phyloP scores from a whole-genome alignment of 2,888 invertebrate species.

The Cephus spinipes region DNA sequence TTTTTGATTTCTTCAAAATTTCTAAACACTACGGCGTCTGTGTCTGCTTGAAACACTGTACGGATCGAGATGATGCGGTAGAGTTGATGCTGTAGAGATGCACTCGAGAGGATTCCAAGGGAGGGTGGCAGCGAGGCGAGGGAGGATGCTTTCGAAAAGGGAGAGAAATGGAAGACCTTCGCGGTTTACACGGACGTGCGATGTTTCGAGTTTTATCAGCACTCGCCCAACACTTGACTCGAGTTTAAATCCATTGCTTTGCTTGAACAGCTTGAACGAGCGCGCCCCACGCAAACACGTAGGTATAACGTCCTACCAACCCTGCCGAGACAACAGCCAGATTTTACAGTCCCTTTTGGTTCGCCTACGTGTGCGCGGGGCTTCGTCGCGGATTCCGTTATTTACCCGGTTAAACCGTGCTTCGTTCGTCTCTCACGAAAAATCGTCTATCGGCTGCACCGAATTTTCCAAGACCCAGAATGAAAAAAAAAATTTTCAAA shows the following conservation, averaged over 20 bases:
- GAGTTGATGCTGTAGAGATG: background rate
- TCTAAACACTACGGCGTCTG: too few species aligned
- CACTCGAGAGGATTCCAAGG: slow-evolving; percentile 16
- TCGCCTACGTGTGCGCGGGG: slow-evolving; percentile 42
- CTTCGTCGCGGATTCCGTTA: slow-evolving; percentile 48
- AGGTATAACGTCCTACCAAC: background rate
- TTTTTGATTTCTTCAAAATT: too few species aligned
- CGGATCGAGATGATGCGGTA: background rate
- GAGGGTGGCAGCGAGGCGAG: background rate
- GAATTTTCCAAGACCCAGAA: too few species aligned
- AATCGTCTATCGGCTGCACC: too few species aligned
- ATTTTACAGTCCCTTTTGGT: slow-evolving; percentile 32
- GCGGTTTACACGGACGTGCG: slow-evolving; percentile 43
- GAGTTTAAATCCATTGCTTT: slow-evolving; percentile 51
- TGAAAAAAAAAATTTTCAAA: too few species aligned
- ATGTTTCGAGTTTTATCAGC: slow-evolving; percentile 54
- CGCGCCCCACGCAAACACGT: slow-evolving; percentile 19
- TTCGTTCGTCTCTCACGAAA: too few species aligned
- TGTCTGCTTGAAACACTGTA: too few species aligned
- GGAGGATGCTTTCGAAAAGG: background rate
- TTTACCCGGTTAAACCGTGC: slow-evolving; percentile 33
- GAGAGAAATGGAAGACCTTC: slow-evolving; percentile 21
- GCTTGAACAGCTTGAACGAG: slow-evolving; percentile 31
- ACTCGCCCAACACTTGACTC: slow-evolving; percentile 50
- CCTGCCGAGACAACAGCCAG: slow-evolving; percentile 35